Conservation (phyloP, 2,888 invertebrate species). For the Ethmia dodecea region DNA sequence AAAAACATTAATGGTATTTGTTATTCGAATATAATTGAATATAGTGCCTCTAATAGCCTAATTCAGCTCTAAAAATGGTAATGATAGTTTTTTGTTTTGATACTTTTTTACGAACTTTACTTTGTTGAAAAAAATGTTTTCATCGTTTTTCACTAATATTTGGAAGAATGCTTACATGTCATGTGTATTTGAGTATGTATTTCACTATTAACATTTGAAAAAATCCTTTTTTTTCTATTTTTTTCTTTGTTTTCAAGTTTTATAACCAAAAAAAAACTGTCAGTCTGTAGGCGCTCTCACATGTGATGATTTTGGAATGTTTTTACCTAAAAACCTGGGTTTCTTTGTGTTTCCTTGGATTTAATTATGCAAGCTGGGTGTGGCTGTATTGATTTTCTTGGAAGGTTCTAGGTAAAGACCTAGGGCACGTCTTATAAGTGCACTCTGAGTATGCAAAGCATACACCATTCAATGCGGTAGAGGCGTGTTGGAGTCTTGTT, state of each 20-base stretch:
- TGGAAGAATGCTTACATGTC: conserved; percentile 18
- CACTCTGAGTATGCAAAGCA: conserved; percentile 51
- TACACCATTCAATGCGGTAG: conserved; percentile 46
- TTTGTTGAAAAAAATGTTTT: conserved; percentile 53
- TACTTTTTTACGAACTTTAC: conserved; percentile 74
- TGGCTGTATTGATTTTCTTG: conserved; percentile 78
- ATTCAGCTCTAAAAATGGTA: conserved; percentile 69
- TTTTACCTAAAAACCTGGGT: conserved; percentile 37
- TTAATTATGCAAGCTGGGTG: conserved; percentile 76
- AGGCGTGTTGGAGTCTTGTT: conserved; percentile 33
- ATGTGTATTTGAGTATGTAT: conserved; percentile 12
- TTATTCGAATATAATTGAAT: conserved; percentile 18
- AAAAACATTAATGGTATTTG: conserved; percentile 27
- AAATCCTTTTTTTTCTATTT: conserved; percentile 44
- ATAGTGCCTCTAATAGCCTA: conserved; percentile 25
- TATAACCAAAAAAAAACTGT: conserved; percentile 73
- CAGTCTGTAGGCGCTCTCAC: conserved; percentile 60
- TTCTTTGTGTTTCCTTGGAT: conserved; percentile 36
- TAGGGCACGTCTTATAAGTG: conserved; percentile 66
- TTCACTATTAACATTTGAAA: conserved; percentile 24
- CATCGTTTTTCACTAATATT: conserved; percentile 28
- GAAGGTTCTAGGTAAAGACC: conserved; percentile 71
- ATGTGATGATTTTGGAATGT: conserved; percentile 56
- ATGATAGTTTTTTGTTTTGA: conserved; percentile 79
- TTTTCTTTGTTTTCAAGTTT: conserved; percentile 73